These are phyloP conservation scores for Cataglyphis rosenhaueri DNA, from an alignment of 2,888 invertebrate genomes.

Conservation along the genomic window DNA sequence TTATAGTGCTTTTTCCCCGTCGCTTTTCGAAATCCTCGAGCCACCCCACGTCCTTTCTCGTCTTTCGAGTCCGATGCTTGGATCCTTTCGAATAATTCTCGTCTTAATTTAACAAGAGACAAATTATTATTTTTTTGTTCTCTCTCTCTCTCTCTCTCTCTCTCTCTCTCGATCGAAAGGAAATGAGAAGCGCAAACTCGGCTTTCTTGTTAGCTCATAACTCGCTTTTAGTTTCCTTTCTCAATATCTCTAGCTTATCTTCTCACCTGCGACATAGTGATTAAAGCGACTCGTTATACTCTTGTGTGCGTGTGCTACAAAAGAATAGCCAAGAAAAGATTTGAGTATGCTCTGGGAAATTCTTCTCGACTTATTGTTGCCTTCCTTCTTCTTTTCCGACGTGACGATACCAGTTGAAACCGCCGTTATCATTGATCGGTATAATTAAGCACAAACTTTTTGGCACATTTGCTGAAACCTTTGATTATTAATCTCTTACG, in stretches of 20 bases:
- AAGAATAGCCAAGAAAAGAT: slow-evolving; percentile 57
- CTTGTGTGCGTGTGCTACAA: slow-evolving; percentile 57
- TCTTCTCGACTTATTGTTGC: neutral
- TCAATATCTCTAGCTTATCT: neutral
- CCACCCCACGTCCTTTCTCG: slow-evolving; percentile 30
- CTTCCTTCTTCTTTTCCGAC: neutral
- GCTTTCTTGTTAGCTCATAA: too few species aligned
- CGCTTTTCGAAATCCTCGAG: slow-evolving; percentile 56
- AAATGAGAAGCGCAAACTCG: slow-evolving; percentile 17
- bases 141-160: neutral
- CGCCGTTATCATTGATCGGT: slow-evolving; percentile 45
- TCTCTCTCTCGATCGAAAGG: neutral
- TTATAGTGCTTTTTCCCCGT: slow-evolving; percentile 18
- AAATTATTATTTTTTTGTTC: neutral
- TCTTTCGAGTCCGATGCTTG: slow-evolving; percentile 10
- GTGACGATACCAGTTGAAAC: slow-evolving; percentile 13
- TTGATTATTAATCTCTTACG: slow-evolving; percentile 14
- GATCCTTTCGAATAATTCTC: neutral
- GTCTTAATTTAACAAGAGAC: slow-evolving; percentile 22
- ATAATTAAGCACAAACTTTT: slow-evolving; percentile 54
- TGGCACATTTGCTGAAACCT: slow-evolving; percentile 49
- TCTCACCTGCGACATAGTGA: slow-evolving; percentile 3
- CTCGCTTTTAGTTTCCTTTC: neutral
- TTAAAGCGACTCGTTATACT: slow-evolving; percentile 30
- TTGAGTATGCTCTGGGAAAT: slow-evolving; percentile 47